These are phyloP conservation scores for Limonius californicus DNA, from an alignment of 1,140 invertebrate genomes.

Conservation along the genomic window DNA sequence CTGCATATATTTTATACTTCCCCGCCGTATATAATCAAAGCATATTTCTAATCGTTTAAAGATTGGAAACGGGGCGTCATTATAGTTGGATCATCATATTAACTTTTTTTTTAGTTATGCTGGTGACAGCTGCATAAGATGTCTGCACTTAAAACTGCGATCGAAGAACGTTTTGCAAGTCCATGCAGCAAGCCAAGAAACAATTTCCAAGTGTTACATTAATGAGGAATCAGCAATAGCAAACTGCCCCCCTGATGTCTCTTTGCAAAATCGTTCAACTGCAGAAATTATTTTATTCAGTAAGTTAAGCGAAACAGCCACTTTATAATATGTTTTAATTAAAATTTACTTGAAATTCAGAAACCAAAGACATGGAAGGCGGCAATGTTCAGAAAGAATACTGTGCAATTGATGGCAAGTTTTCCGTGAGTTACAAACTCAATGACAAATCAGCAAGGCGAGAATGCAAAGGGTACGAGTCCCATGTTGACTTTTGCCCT, in stretches of 20 bases:
- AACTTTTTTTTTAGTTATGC: constrained; percentile 50
- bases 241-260: constrained; percentile 55
- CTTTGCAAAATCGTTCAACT: constrained; percentile 46
- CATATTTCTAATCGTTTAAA: too few species aligned
- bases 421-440: constrained; percentile 56
- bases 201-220: constrained; percentile 56
- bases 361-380: constrained; percentile 51
- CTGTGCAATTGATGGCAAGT: constrained; percentile 64
- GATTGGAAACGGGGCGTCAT: too few species aligned
- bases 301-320: constrained; percentile 28
- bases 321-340: background rate
- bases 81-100: too few species aligned
- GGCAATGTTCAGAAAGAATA: constrained; percentile 55
- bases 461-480: constrained; percentile 55
- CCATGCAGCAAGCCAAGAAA: constrained; percentile 56
- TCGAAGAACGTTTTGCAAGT: constrained; percentile 63
- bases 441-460: constrained; percentile 43
- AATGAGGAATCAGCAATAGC: constrained; percentile 56
- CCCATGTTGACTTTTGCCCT: constrained; percentile 62
- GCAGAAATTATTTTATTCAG: constrained; percentile 55
- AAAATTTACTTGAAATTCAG: constrained; percentile 39
- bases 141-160: constrained; percentile 58
- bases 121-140: constrained; percentile 55
- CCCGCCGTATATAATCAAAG: too few species aligned
- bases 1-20: too few species aligned